Evolutionary conservation across 2,797 vertebrate genomes (phyloP), one percentile per base, ranked within the genome.

Genomic region (Melanotaenia maccullochi): DNA sequence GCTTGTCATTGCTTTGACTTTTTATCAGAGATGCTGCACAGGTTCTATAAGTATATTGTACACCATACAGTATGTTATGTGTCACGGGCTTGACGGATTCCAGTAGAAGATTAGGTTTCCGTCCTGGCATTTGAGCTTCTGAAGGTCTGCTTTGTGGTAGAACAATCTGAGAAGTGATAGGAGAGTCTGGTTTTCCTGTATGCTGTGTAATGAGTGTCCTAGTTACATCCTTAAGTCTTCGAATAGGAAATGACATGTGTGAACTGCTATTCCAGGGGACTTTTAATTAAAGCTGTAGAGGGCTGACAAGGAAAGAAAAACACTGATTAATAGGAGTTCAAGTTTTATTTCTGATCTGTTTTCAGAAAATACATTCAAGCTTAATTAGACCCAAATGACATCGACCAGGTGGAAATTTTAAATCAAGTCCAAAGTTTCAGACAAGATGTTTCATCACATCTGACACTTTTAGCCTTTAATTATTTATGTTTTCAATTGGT

Each of bases 231-330:
- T 71, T 44, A 59, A 87, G 81, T 87, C 87, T 91, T 93, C 91
- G 93, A 90, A 93, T 91, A 86, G 83, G 83, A 94, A 93, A 89
- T 93, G 92, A 92, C 94, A 93, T 84, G 90, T 90, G 92, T 93
- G 91, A 93, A 88, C 86, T 24, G 82, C 88, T 84, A 86, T 92
- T 94, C 90, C 87, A 87, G 80, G 88, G 85, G 88, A 92, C 86
- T 94, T 95, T 94, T 94, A 94, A 96, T 95, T 94, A 95, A 93
- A 94, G 91, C 91, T 89, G 89, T 52, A 85, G 89, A 92, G 76
- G 86, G 77, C 87, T 93, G 93, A 94, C 91, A 85, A 80, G 86
- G 61, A 72, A 79, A 90, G 60, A 86, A 91, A 89, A 80, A 85
- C 72, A 82, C 92, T 92, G 92, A 95, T 95, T 94, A 94, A 93